A percentile compares a stretch with the other conserved stretches of the same genome.
These are phyloP conservation scores for Halichondria panicea DNA, from an alignment of 37 sponge, comb jelly and placozoan species.

Conservation along the genomic window DNA sequence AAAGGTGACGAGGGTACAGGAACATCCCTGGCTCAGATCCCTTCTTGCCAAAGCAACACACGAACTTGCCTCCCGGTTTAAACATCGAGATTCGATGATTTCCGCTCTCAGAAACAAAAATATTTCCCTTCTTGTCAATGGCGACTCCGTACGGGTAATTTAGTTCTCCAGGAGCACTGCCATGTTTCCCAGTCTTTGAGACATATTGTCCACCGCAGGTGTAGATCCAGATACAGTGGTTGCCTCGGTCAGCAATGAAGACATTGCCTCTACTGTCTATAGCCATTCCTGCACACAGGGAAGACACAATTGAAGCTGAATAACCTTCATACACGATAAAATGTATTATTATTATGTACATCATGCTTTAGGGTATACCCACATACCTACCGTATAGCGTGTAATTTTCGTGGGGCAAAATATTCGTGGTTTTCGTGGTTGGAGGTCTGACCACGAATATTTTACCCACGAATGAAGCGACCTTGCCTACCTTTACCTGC, in stretches of 20 bases:
- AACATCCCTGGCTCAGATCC: slow-evolving; percentile 48
- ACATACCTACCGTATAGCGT: no score
- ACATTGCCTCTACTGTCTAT: slow-evolving; percentile 14
- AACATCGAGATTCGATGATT: slow-evolving; percentile 58
- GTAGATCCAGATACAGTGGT: slow-evolving; percentile 33
- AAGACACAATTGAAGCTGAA: no score
- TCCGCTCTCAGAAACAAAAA: slow-evolving; percentile 38
- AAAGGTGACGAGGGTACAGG: slow-evolving; percentile 28
- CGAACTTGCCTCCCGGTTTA: slow-evolving; percentile 14
- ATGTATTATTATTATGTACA: no score
- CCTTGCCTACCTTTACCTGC: no score
- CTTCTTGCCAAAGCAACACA: slow-evolving; percentile 40
- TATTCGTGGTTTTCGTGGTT: no score
- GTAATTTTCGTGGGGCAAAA: no score
- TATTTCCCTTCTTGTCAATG: slow-evolving; percentile 34
- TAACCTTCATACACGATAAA: no score
- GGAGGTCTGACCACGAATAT: no score
- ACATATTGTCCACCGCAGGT: slow-evolving; percentile 14
- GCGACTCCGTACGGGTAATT: slow-evolving; percentile 37
- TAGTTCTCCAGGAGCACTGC: slow-evolving; percentile 22
- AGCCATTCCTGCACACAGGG: slow-evolving; percentile 35
- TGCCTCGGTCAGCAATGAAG: slow-evolving; percentile 28
- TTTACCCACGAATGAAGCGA: no score
- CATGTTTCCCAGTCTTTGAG: slow-evolving; percentile 17
- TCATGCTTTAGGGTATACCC: no score